Base-by-base conservation (phyloP, 2,797 vertebrate genomes). In the Lophius americanus region DNA sequence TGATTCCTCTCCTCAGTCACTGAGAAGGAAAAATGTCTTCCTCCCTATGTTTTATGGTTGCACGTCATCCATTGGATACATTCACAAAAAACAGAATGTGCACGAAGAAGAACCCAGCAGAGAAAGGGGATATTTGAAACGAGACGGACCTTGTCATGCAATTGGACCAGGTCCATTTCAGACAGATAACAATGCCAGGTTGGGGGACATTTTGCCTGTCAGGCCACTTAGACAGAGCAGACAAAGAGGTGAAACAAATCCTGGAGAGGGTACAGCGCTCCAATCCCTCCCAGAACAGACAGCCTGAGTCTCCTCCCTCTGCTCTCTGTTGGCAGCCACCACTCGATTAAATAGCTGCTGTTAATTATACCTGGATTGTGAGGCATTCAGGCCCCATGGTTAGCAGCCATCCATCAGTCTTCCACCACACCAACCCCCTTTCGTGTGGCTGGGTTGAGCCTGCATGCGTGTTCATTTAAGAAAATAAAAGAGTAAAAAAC, bases 321-420 rank as follows among this genome's bases (percentile, higher is more conserved):
- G 63, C 73, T 68, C 92, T 90, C 91, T 71, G 88, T 89, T 94
- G 92, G 80, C 89, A 90, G 88, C 86, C 85, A 82, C 83, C 91
- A 92, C 86, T 63, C 84, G 84, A 92, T 93, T 93, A 91, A 92
- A 94, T 90, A 94, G 91, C 87, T 92, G 85, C 86, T 93, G 91
- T 94, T 94, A 94, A 93, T 94, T 94, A 94, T 92, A 90, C 89
- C 88, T 71, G 79, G 81, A 87, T 90, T 84, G 79, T 90, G 90
- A 92, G 81, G 86, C 89, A 78, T 84, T 85, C 70, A 42, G 82
- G 79, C 87, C 85, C 87, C 78, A 73, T n/a, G 74, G 81, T 92
- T 86, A 77, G 89, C 86, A 85, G 89, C 88, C 93, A 88, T 90
- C 94, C 92, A 85, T 85, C 82, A 86, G 75, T 60, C 64, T 68